These are phyloP conservation scores for Scophthalmus maximus DNA, from an alignment of 2,113 vertebrate species.

Conservation along the genomic window DNA sequence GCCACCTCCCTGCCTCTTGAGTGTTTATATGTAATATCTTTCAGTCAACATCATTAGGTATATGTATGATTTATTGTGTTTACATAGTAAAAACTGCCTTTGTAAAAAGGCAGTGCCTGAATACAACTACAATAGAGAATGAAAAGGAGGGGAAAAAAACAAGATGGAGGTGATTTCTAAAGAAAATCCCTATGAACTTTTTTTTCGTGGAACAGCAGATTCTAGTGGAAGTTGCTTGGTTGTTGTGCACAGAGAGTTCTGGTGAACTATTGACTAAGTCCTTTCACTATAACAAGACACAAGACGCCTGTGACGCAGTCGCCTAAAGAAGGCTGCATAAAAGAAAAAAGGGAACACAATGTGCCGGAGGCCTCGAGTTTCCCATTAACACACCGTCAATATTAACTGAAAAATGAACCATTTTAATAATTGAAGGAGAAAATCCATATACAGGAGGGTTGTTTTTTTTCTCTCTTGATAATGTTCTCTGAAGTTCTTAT, in stretches of 20 bases:
- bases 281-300: slow-evolving; percentile 35
- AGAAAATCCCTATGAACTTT: neutral
- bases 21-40: neutral
- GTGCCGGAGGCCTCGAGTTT: slow-evolving; percentile 29
- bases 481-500: no score
- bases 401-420: slow-evolving; percentile 42
- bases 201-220: no score
- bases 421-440: slow-evolving; percentile 39
- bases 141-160: neutral
- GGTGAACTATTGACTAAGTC: slow-evolving; percentile 21
- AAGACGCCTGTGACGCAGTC: slow-evolving; percentile 22
- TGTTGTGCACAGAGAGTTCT: neutral
- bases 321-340: slow-evolving; percentile 15
- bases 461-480: no score
- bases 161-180: no score
- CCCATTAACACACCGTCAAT: slow-evolving; percentile 46
- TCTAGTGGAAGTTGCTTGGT: neutral
- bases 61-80: slow-evolving; percentile 10
- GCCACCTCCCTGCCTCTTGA: no score
- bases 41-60: no score
- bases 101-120: neutral
- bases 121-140: neutral
- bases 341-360: slow-evolving; percentile 40
- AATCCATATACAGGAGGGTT: slow-evolving; percentile 1
- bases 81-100: slow-evolving; percentile 18